phyloP scores from a whole-genome alignment of 2,797 vertebrate genomes.

The Scomberomorus guttatus region DNA sequence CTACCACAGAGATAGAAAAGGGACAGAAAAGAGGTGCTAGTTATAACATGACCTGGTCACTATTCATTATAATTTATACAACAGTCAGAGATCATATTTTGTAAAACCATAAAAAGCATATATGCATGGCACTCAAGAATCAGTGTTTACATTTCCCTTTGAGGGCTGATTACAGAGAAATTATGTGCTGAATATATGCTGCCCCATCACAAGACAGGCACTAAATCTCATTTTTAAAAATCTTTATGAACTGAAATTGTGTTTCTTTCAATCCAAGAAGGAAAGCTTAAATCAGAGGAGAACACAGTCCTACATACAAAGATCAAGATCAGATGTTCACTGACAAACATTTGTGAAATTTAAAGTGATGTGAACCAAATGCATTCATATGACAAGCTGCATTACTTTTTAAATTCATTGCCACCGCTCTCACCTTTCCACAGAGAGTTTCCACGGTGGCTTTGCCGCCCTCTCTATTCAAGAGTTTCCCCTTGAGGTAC shows the following conservation, averaged over 20 bases:
- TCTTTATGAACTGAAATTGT: no score
- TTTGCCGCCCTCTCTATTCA: constrained; percentile 88
- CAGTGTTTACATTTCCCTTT: not conserved
- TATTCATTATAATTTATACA: not conserved
- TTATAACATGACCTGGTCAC: not conserved
- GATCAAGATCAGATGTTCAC: not conserved
- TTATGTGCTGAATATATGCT: not conserved
- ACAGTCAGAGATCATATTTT: not conserved
- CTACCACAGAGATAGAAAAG: constrained; percentile 65
- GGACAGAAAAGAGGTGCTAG: not conserved
- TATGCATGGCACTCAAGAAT: not conserved
- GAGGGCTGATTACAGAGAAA: not conserved
- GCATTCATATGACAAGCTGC: not conserved
- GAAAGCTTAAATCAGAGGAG: no score
- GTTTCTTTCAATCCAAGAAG: no score
- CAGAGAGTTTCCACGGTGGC: constrained; percentile 89
- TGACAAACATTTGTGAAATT: not conserved
- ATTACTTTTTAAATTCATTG: not conserved
- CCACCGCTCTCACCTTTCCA: constrained; percentile 83
- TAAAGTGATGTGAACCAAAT: constrained; percentile 2
- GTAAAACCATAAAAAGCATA: not conserved
- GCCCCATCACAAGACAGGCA: not conserved
- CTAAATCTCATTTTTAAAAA: no score
- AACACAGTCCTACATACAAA: not conserved
- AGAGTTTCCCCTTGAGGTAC: constrained; percentile 89